These are phyloP conservation scores for Tachystola acroxantha DNA, from an alignment of 2,888 invertebrate species.

Conservation along the genomic window DNA sequence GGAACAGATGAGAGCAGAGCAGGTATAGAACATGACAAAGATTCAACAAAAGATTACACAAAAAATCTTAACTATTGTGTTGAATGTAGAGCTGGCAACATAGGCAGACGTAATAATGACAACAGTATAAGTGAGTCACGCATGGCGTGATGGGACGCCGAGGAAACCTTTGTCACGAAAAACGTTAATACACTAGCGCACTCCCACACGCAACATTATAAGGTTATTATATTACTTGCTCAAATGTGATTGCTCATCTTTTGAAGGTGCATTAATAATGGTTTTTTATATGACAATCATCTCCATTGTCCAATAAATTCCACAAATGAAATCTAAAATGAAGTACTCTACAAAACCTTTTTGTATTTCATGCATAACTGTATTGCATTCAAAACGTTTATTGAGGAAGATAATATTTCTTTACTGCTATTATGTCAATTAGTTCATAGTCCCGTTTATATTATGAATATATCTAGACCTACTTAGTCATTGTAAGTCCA, in stretches of 20 bases:
- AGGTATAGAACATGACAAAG: constrained; percentile 20
- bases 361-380: no score
- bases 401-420: no score
- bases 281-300: no score
- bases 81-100: constrained; percentile 39
- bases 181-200: constrained; percentile 32
- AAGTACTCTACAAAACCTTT: no score
- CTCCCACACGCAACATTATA: constrained; percentile 21
- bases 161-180: constrained; percentile 58
- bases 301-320: no score
- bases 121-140: constrained; percentile 53
- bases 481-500: not conserved
- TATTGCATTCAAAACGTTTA: no score
- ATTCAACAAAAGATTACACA: constrained; percentile 22
- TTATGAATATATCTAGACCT: no score
- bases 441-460: not conserved
- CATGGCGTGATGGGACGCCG: constrained; percentile 46
- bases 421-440: no score
- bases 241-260: constrained; percentile 4
- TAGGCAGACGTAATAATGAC: constrained; percentile 41
- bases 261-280: no score
- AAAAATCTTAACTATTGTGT: constrained; percentile 21
- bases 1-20: constrained; percentile 14
- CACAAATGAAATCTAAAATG: no score
- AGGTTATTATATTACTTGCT: constrained; percentile 13